Evolutionary conservation across 2,797 vertebrate genomes (phyloP), one percentile per base, ranked within the genome.

Genomic region (Arremon brunneinucha): DNA sequence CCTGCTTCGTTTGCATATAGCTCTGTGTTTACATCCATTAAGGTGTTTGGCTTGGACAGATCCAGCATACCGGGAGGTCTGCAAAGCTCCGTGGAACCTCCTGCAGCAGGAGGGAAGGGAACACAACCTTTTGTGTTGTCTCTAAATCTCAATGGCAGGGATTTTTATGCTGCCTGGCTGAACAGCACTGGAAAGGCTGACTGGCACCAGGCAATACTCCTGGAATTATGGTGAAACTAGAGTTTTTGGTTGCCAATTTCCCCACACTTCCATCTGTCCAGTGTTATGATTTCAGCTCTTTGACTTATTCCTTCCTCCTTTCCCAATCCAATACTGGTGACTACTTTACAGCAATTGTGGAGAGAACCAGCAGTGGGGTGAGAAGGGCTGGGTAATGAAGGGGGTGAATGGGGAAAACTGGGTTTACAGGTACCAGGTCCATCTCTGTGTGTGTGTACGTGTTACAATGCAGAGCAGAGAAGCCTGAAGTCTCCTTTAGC

Each of bases 401-500:
- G 28, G 32, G 5, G 14, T 63, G 34, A 71, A 15, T 3, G 28
- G 35, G 55, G 24, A 17, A 82, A 72, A 41, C 19, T 5, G 5
- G 19, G 34, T 85, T 70, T 93, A 9, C 56, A 80, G 60, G 74
- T 94, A 76, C 50, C 53, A 60, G 46, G 22, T 30, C 34, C 43
- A 80, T 47, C 69, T 37, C 6, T 35, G 20, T 39, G 1, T 64
- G 1, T 70, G 16, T 74, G 69, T 59, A 23, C 4, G 0, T 68
- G 87, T 95, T 95, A 87, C 74, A 75, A n/a, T 67, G 57, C 69
- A 62, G 83, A 94, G 81, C 62, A 87, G 88, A 89, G 93, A 96
- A 97, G 83, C 81, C 84, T 53, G 46, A 72, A 83, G 95, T 91
- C 90, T 97, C 90, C 86, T 96, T 96, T 90, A 93, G 84, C 89